Conservation (phyloP, 2,888 invertebrate genomes). For the Oscheius sp. region DNA sequence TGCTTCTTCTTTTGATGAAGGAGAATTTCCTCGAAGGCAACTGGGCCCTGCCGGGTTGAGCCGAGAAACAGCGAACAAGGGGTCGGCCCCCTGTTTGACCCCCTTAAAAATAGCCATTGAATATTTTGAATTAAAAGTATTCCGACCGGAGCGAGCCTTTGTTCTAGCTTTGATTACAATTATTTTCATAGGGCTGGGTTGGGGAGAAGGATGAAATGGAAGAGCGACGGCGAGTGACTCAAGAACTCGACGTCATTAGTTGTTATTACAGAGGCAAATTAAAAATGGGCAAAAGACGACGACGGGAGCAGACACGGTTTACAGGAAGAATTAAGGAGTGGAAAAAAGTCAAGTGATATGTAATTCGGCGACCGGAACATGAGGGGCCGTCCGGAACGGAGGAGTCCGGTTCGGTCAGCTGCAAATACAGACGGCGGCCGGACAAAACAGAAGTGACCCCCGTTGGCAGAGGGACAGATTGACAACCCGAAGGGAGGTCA, state of each 20-base stretch:
- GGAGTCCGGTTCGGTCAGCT: conserved; percentile 4
- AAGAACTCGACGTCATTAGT: background rate
- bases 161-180: background rate
- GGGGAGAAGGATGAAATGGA: background rate
- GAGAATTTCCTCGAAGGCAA: conserved; percentile 40
- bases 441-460: conserved; percentile 11
- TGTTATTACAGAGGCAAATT: background rate
- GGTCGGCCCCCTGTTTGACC: conserved; percentile 37
- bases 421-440: conserved; percentile 16
- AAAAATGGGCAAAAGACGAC: background rate
- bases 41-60: conserved; percentile 24
- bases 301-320: background rate
- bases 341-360: conserved; percentile 22
- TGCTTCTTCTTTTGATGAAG: conserved; percentile 33
- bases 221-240: background rate
- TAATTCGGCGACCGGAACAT: conserved; percentile 9
- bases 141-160: background rate
- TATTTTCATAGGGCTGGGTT: background rate
- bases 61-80: conserved; percentile 48
- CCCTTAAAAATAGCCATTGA: conserved; percentile 21
- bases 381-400: conserved; percentile 1
- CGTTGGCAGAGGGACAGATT: conserved; percentile 15
- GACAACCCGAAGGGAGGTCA: conserved; percentile 9
- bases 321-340: conserved; percentile 2
- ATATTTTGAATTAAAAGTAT: background rate